phyloP scores from a whole-genome alignment of 2,113 vertebrate species.

The Dicaeum eximium region DNA sequence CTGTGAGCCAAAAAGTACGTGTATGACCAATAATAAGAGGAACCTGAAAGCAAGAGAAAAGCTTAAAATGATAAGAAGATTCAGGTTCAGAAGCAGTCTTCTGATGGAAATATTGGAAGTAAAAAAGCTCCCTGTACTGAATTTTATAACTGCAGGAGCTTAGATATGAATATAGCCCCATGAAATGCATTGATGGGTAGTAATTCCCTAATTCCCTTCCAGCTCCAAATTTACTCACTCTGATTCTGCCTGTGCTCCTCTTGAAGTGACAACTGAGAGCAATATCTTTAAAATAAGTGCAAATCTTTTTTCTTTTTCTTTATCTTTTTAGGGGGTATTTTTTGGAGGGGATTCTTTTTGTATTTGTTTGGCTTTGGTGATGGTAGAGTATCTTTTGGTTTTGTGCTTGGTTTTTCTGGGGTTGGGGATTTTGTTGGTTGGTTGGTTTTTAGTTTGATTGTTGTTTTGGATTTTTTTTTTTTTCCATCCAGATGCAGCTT shows the following conservation, averaged over 20 bases:
- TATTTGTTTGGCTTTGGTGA: background rate
- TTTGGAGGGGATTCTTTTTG: background rate
- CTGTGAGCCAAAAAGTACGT: background rate
- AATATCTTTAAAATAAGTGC: background rate
- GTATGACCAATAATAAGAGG: background rate
- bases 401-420: background rate
- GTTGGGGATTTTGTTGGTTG: accelerated
- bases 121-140: background rate
- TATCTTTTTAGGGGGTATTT: background rate
- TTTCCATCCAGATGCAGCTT: background rate
- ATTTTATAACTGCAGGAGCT: background rate
- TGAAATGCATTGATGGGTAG: background rate
- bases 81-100: background rate
- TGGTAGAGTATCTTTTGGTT: background rate
- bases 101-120: background rate
- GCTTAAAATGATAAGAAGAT: background rate
- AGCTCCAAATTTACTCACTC: background rate
- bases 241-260: background rate
- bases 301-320: no score
- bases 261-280: background rate
- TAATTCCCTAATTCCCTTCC: background rate
- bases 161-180: background rate
- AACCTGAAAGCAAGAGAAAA: background rate
- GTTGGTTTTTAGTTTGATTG: background rate
- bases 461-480: background rate